A percentile compares a stretch with the other conserved stretches of the same genome.
Conservation (phyloP, 1,140 invertebrate species). For the Holotrichia oblita region DNA sequence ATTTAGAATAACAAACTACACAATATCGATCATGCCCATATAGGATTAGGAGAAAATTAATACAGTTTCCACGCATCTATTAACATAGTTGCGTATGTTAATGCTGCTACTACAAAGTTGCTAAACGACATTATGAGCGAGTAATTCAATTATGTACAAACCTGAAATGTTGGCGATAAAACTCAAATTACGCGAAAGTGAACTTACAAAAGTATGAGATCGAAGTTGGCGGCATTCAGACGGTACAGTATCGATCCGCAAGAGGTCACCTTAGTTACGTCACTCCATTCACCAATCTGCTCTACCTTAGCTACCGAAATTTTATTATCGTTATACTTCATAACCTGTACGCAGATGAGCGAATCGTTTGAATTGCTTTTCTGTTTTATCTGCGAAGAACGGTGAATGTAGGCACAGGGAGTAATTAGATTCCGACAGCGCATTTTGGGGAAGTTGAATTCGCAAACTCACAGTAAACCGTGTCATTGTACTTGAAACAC, state of each 20-base stretch:
- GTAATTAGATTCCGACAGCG: background rate
- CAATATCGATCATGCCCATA: no score
- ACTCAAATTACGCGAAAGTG: background rate
- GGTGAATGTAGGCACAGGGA: background rate
- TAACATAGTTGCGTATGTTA: no score
- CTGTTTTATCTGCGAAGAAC: background rate
- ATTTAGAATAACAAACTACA: no score
- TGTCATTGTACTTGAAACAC: constrained; percentile 29
- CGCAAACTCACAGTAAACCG: background rate
- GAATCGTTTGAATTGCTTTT: constrained; percentile 22
- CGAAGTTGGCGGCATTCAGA: constrained; percentile 38
- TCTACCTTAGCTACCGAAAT: constrained; percentile 17
- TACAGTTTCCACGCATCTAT: no score
- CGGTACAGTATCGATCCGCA: constrained; percentile 34
- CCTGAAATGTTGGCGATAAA: background rate
- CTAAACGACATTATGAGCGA: no score
- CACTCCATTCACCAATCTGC: constrained; percentile 39
- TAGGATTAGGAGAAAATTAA: no score
- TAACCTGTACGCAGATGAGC: constrained; percentile 26
- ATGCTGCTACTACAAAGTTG: no score
- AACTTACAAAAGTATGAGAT: constrained; percentile 18
- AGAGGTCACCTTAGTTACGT: constrained; percentile 39
- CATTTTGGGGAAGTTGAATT: constrained; percentile 7
- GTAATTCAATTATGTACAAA: background rate
- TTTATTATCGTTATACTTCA: constrained; percentile 17